phyloP scores from a whole-genome alignment of 2,888 invertebrate genomes.

The Perithous albicinctus region DNA sequence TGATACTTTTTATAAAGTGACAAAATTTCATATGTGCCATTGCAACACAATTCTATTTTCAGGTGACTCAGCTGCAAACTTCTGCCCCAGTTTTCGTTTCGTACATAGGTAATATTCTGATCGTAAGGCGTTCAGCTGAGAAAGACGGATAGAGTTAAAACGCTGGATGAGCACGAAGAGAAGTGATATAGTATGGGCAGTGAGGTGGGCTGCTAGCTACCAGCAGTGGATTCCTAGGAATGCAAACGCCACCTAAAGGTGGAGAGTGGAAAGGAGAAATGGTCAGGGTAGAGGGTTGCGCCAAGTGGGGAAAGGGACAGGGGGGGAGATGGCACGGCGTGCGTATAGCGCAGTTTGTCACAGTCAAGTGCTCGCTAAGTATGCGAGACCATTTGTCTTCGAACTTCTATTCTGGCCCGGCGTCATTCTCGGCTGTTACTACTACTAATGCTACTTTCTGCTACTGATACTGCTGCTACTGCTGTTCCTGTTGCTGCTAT shows the following conservation, averaged over 20 bases:
- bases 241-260: constrained; percentile 58
- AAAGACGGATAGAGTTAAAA: constrained; percentile 24
- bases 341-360: constrained; percentile 81
- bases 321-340: constrained; percentile 64
- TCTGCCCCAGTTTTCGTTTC: neutral
- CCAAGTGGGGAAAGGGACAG: constrained; percentile 43
- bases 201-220: constrained; percentile 25
- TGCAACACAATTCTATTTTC: too few species aligned
- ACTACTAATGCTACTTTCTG: too few species aligned
- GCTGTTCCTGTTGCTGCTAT: neutral
- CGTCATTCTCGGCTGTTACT: constrained; percentile 73
- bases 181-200: constrained; percentile 12
- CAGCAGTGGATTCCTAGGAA: constrained; percentile 63
- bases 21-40: too few species aligned
- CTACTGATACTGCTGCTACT: too few species aligned
- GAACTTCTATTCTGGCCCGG: constrained; percentile 75
- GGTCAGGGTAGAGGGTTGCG: constrained; percentile 29
- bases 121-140: neutral
- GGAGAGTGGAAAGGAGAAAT: constrained; percentile 1
- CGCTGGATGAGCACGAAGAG: constrained; percentile 17
- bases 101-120: neutral
- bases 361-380: constrained; percentile 82
- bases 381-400: constrained; percentile 83
- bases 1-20: too few species aligned
- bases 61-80: constrained; percentile 18